Percentiles rank a stretch among this genome's conserved stretches.
Evolutionary conservation across 2,888 invertebrate genomes (phyloP).

Genomic region (Gasteruption jaculator): DNA sequence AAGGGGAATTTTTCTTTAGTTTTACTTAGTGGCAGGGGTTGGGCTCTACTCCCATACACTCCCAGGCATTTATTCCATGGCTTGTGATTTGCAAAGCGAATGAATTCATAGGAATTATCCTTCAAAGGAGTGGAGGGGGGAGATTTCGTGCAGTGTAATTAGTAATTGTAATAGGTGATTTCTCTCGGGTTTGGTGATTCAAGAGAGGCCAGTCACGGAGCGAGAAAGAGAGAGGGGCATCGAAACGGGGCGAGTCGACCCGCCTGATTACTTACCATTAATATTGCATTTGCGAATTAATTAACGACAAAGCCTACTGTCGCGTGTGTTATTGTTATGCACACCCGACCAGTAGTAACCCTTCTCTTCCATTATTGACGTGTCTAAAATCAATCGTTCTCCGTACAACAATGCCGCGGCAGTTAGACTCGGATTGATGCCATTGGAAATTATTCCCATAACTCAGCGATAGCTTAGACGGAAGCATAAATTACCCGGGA

Average conservation of each 20-base stretch:
- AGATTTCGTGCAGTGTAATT: constrained; percentile 35
- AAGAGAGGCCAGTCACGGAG: constrained; percentile 22
- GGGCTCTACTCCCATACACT: too few relatives aligned
- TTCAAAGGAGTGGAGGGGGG: too few relatives aligned
- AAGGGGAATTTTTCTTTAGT: too few relatives aligned
- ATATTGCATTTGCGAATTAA: constrained; percentile 47
- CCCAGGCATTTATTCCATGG: too few relatives aligned
- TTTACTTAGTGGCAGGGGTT: too few relatives aligned
- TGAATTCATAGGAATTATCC: too few relatives aligned
- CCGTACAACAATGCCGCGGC: constrained; percentile 7
- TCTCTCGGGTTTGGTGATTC: too few relatives aligned
- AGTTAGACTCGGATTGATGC: constrained; percentile 10
- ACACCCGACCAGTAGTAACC: constrained; percentile 11
- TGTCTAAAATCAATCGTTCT: constrained; percentile 42
- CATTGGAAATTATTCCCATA: too few relatives aligned
- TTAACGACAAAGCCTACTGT: constrained; percentile 41
- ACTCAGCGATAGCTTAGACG: too few relatives aligned
- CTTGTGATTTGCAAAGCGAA: too few relatives aligned
- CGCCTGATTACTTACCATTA: constrained; percentile 48
- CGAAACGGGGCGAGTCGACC: constrained; percentile 1
- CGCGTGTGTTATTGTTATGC: constrained; percentile 33
- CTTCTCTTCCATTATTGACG: constrained; percentile 28
- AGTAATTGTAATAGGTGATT: constrained; percentile 44
- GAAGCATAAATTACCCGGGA: too few relatives aligned
- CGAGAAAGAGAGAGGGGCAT: constrained; percentile 4